phyloP scores from a whole-genome alignment of 2,113 vertebrate genomes.

The Lycaon pictus region DNA sequence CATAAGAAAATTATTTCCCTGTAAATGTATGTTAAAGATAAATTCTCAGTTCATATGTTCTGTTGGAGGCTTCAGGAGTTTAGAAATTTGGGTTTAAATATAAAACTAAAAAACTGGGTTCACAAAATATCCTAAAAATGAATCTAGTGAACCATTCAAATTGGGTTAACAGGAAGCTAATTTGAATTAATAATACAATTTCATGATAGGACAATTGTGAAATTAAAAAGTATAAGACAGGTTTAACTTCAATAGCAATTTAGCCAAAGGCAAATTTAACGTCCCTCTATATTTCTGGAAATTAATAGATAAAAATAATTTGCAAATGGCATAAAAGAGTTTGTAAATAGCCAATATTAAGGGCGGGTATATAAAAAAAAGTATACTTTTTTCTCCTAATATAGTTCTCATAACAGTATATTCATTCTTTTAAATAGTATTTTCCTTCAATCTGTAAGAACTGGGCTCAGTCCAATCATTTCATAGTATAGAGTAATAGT shows the following conservation, averaged over 20 bases:
- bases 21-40: neutral
- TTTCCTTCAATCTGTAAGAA: neutral
- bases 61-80: neutral
- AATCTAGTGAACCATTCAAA: neutral
- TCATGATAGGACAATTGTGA: neutral
- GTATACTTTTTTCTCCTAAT: neutral
- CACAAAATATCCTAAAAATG: neutral
- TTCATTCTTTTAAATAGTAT: neutral
- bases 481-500: neutral
- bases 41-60: neutral
- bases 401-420: neutral
- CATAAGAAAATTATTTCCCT: neutral
- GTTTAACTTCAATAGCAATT: neutral
- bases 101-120: neutral
- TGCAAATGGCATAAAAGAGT: neutral
- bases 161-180: neutral
- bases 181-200: conserved; percentile 47
- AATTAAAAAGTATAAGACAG: neutral
- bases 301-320: conserved; percentile 9
- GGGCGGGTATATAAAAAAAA: no score
- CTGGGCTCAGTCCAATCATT: neutral
- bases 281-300: neutral
- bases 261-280: neutral
- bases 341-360: neutral
- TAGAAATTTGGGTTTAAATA: neutral